A percentile compares a stretch with the other conserved stretches of the same genome.
phyloP scores from a whole-genome alignment of 2,888 invertebrate genomes.

The Graphium colonna region DNA sequence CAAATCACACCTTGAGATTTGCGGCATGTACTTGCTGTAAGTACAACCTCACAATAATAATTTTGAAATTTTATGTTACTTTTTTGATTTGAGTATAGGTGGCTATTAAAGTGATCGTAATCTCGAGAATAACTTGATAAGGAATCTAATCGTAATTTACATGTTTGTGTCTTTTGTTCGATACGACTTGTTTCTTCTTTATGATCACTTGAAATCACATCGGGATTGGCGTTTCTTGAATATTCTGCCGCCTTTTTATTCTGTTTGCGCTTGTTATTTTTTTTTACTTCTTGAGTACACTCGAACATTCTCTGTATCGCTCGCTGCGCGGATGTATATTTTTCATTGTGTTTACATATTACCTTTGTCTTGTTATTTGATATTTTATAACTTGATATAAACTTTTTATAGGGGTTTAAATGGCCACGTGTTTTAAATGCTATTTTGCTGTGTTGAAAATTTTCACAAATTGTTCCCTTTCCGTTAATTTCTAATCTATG shows the following conservation, averaged over 20 bases:
- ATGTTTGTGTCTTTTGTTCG: neutral
- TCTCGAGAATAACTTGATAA: conserved; percentile 49
- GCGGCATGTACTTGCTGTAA: neutral
- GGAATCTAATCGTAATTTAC: neutral
- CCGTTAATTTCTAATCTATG: neutral
- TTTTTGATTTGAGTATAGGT: conserved; percentile 20
- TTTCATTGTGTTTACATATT: neutral
- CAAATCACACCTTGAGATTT: neutral
- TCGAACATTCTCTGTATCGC: conserved; percentile 50
- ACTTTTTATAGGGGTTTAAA: conserved; percentile 9
- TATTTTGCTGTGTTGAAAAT: neutral
- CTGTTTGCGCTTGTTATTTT: conserved; percentile 40
- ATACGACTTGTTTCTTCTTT: conserved; percentile 34
- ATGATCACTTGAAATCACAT: conserved; percentile 48
- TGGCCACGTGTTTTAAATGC: conserved; percentile 24
- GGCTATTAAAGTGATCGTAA: conserved; percentile 40
- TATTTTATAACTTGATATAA: conserved; percentile 32
- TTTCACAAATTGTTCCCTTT: neutral
- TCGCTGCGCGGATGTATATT: conserved; percentile 27
- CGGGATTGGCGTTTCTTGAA: conserved; percentile 46
- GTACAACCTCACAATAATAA: conserved; percentile 4
- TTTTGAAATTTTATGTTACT: conserved; percentile 20
- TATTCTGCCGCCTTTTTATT: conserved; percentile 42
- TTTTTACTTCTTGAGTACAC: conserved; percentile 37
- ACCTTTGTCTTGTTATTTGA: conserved; percentile 37